Base-by-base conservation (phyloP, 2,888 invertebrate genomes). In the Adela reaumurella region DNA sequence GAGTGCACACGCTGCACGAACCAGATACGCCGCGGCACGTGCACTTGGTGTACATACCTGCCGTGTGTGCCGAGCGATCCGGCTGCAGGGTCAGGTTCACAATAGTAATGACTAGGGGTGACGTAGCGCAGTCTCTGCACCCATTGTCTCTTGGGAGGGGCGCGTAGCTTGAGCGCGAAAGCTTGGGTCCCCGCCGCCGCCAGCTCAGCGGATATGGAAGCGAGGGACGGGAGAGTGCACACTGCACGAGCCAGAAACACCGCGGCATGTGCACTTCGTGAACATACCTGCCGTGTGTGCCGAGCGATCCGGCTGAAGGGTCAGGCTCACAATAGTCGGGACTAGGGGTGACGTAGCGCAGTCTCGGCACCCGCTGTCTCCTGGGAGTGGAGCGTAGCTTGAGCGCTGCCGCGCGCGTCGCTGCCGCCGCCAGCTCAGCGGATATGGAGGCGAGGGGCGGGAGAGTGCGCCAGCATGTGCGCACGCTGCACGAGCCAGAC, bases 271-370 rank as follows among this genome's bases (percentile, higher is more conserved):
- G 79, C 92, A 92, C 62, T 90, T 77, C 6, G 77, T 77, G 28
- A n/a, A 43, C 49, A 44, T 63, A 90, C 92, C 92, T 85, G 64
- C 89, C 90, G 46, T 81, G 77, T 0, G 92, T 92, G 24, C 92
- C 92, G 11, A 86, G 74, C 47, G 90, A 90, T 14, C 92, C 92
- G 3, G 86, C 81, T 44, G 84, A 83, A 16, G 81, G 77, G 60
- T 92, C 90, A 19, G 83, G 84, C 51, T 86, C 83, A 70, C 93
- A 93, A 68, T 91, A 92, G 70, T 92, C 91, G 0, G 92, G 91
- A 50, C 90, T 90, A 62, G 89, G 89, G 53, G 87, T 86, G 56
- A 89, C 83, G 71, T 87, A 92, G 20, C 91, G 77, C 51, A 92
- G 81, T 48, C 88, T 83, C 45, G 87, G 83, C 45, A 68, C 64